These are phyloP conservation scores for Terrapene triunguis DNA, from an alignment of 2,113 vertebrate genomes.

Conservation along the genomic window DNA sequence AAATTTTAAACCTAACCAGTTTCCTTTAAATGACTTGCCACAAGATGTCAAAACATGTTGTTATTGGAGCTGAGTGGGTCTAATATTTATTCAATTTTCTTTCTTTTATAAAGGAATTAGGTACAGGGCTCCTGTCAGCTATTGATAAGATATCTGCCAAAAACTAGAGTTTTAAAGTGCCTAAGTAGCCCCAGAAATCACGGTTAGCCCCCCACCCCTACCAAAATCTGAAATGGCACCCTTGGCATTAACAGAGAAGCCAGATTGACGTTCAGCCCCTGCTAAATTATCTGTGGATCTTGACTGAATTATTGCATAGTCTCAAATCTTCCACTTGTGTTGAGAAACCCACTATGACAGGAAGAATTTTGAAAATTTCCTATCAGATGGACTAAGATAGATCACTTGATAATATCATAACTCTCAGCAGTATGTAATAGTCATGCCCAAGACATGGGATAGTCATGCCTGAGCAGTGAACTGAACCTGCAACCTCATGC, in stretches of 20 bases:
- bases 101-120: too few relatives aligned
- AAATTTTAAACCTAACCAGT: too few relatives aligned
- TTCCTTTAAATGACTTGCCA: too few relatives aligned
- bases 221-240: too few relatives aligned
- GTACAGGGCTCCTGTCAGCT: too few relatives aligned
- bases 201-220: too few relatives aligned
- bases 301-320: background rate
- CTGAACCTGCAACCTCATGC: constrained; percentile 58
- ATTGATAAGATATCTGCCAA: too few relatives aligned
- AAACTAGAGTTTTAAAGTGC: too few relatives aligned
- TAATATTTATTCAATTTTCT: too few relatives aligned
- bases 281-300: background rate
- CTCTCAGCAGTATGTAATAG: background rate
- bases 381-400: background rate
- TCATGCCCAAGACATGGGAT: background rate
- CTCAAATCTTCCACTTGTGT: background rate
- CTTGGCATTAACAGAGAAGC: background rate
- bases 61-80: too few relatives aligned
- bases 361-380: background rate
- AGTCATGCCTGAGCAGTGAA: constrained; percentile 29
- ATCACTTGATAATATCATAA: background rate
- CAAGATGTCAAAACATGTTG: too few relatives aligned
- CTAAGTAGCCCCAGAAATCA: too few relatives aligned
- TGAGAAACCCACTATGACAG: background rate
- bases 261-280: background rate